Evolutionary conservation across 2,113 vertebrate species (phyloP), one percentile per base, ranked within the genome.

Genomic region (Larimichthys crocea): DNA sequence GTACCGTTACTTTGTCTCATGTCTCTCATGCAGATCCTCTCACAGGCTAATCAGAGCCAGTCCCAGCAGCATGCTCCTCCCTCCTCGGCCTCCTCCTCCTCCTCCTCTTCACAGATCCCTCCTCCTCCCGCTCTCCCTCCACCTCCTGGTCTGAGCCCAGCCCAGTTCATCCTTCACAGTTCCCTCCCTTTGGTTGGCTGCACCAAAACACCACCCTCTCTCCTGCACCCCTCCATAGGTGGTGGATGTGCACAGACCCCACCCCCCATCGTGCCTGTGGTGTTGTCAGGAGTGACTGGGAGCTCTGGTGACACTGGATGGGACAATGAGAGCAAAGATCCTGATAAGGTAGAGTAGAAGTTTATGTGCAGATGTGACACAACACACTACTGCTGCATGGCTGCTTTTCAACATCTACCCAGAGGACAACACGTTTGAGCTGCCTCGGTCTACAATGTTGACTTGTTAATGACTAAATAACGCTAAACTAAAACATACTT

Each of bases 91-190:
- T 85, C 92, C 53, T 71, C 88, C 76, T 74, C 90, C 1, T 93
- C 94, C 84, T 89, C 90, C 1, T 93, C 94, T 83, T 89, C 95
- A 82, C 95, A 96, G 70, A 94, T 95, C 56, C 94, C 93, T 0
- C 95, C 95, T 7, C 93, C 96, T 53, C 91, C 94, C 3, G 82
- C 94, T 68, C 88, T 95, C 0, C 93, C 93, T 15, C 92, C 92
- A 0, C 91, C 94, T 17, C 49, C 92, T 3, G 91, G 89, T 48
- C 90, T 91, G 31, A 95, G 88, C 80, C 93, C 92, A 11, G 93
- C 91, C 44, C 96, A 94, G 89, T 97, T 97, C 85, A 95, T 96
- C 71, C 96, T 97, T 49, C 97, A 97, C n/a, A 79, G 95, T 80
- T 95, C 96, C 50, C 92, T 96, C 31, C 96, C 97, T 2, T 85